phyloP scores from a whole-genome alignment of 2,888 invertebrate genomes.

The Polyommatus iphigenia region DNA sequence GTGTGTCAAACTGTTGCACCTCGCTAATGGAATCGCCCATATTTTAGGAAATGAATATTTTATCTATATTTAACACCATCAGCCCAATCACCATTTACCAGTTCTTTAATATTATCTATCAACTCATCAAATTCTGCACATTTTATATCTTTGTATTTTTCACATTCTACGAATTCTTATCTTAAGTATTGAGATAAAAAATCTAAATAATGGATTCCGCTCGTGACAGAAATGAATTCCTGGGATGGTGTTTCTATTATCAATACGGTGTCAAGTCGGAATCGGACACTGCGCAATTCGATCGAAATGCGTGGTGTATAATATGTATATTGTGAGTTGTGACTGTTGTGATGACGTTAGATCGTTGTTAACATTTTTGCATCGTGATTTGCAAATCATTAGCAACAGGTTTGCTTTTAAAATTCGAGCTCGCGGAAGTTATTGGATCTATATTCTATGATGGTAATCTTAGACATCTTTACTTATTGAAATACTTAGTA shows the following conservation, averaged over 20 bases:
- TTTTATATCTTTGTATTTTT: not conserved
- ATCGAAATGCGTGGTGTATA: conserved; percentile 50
- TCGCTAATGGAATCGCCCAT: too few species aligned
- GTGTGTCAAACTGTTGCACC: too few species aligned
- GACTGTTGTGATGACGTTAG: not conserved
- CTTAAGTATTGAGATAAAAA: conserved; percentile 33
- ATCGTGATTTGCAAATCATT: conserved; percentile 10
- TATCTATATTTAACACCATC: not conserved
- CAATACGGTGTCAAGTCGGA: conserved; percentile 61
- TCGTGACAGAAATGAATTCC: conserved; percentile 34
- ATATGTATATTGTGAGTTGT: not conserved
- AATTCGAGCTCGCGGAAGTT: not conserved
- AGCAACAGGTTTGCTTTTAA: not conserved
- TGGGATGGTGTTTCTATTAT: conserved; percentile 61
- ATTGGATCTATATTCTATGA: not conserved
- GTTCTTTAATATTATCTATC: not conserved
- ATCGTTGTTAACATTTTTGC: conserved; percentile 14
- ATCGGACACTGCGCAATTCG: conserved; percentile 71
- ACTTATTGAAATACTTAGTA: too few species aligned
- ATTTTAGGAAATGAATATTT: too few species aligned
- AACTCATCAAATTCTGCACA: not conserved
- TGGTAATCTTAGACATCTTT: not conserved
- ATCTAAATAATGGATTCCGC: conserved; percentile 32
- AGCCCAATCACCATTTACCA: not conserved
- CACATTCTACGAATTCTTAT: not conserved